Percentiles rank a stretch among this genome's conserved stretches.
These are phyloP conservation scores for Naja naja DNA, from an alignment of 2,113 vertebrate genomes.

Conservation along the genomic window DNA sequence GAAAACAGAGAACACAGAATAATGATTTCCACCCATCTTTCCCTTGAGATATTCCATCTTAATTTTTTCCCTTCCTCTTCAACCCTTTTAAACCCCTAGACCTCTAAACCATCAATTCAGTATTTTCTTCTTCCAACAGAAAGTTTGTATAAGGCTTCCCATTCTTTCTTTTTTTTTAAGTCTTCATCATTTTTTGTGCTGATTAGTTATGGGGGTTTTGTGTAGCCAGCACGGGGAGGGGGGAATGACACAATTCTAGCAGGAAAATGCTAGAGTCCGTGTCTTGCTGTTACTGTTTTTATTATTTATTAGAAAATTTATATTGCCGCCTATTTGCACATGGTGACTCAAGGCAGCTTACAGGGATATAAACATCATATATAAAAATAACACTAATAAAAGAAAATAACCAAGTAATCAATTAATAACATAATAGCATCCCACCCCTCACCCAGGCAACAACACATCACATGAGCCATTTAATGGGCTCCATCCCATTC, in stretches of 20 bases:
- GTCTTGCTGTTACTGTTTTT: neutral
- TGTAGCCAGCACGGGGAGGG: neutral
- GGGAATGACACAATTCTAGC: neutral
- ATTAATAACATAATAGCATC: no score
- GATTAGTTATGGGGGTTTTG: neutral
- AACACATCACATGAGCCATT: no score
- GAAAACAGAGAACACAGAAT: neutral
- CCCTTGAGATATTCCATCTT: neutral
- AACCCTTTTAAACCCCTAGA: neutral
- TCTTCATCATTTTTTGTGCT: neutral
- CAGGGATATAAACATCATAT: no score
- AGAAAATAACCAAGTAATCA: no score
- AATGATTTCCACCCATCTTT: neutral
- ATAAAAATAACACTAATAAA: no score
- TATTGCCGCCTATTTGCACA: no score
- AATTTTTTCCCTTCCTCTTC: neutral
- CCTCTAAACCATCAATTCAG: neutral
- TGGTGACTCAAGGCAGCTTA: no score
- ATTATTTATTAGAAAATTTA: no score
- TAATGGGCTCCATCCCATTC: no score
- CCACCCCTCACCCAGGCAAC: no score
- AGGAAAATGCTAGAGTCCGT: neutral
- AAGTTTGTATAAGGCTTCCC: neutral
- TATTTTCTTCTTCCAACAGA: neutral
- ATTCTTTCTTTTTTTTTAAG: neutral